A percentile compares a stretch with the other conserved stretches of the same genome.
Evolutionary conservation across 1,140 invertebrate genomes (phyloP).

Genomic region (Pantala flavescens): DNA sequence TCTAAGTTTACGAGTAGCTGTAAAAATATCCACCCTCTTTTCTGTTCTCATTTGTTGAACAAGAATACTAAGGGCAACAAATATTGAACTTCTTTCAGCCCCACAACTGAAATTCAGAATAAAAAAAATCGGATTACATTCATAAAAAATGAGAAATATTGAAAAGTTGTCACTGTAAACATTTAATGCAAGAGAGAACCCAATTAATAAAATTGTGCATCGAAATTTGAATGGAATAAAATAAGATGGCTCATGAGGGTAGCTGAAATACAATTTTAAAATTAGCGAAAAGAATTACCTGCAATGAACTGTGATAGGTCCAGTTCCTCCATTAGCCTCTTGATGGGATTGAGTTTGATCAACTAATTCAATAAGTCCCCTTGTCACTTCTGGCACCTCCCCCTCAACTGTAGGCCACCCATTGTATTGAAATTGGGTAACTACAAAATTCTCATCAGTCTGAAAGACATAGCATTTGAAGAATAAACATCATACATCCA

Average conservation of each 20-base stretch:
- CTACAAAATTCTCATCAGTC: conserved; percentile 54
- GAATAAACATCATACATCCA: background rate
- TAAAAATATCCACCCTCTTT: conserved; percentile 74
- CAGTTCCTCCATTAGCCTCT: conserved; percentile 29
- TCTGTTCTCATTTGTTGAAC: conserved; percentile 72
- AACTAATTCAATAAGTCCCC: conserved; percentile 69
- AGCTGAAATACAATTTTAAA: too few species aligned
- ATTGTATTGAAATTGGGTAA: conserved; percentile 79
- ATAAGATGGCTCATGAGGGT: too few species aligned
- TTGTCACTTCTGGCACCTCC: conserved; percentile 73
- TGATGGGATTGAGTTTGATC: conserved; percentile 49
- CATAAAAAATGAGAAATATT: too few species aligned
- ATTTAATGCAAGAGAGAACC: too few species aligned
- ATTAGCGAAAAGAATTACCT: conserved; percentile 38
- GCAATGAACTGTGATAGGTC: conserved; percentile 70
- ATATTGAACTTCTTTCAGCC: conserved; percentile 78
- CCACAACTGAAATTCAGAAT: conserved; percentile 46
- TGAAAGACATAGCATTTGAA: conserved; percentile 28
- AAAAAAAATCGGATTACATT: background rate
- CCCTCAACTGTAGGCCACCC: conserved; percentile 79
- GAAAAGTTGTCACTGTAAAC: too few species aligned
- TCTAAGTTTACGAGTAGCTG: conserved; percentile 67
- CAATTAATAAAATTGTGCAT: too few species aligned
- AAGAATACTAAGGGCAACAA: conserved; percentile 74
- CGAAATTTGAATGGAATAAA: too few species aligned